Evolutionary conservation across 2,797 vertebrate species (phyloP).

Genomic region (Lycodopsis pacificus): DNA sequence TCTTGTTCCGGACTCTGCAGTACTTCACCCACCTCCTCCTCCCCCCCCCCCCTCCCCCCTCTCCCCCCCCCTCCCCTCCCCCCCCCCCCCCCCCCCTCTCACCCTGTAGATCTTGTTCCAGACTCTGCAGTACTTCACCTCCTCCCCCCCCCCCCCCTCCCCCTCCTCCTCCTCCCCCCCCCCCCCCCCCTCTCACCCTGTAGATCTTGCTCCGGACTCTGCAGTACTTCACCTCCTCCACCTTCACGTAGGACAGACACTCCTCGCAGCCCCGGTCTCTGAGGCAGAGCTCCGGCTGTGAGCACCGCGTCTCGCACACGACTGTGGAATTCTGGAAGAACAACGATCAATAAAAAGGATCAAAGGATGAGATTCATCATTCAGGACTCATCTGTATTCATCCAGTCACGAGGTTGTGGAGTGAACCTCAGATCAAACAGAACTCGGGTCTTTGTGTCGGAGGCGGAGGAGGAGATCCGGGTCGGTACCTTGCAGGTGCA

Average conservation of each 20-base stretch:
- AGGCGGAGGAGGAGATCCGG: background rate
- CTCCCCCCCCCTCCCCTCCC: too few species aligned
- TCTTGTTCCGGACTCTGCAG: too few species aligned
- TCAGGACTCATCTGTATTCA: too few species aligned
- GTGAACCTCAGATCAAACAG: background rate
- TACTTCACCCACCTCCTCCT: too few species aligned
- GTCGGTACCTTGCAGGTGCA: constrained; percentile 91
- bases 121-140: too few species aligned
- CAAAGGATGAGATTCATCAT: background rate
- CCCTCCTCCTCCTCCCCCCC: background rate
- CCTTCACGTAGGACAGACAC: constrained; percentile 88
- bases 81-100: background rate
- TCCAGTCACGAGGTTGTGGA: background rate
- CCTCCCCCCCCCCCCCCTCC: constrained; percentile 32
- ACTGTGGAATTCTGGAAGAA: constrained; percentile 92
- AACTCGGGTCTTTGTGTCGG: accelerated
- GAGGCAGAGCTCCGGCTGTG: constrained; percentile 83
- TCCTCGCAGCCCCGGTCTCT: constrained; percentile 88
- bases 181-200: constrained; percentile 84
- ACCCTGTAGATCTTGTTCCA: too few species aligned
- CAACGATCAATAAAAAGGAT: background rate
- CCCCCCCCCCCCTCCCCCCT: too few species aligned
- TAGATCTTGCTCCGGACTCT: constrained; percentile 94
- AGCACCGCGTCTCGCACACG: constrained; percentile 91
- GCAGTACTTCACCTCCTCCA: constrained; percentile 92